Base-by-base conservation (phyloP, 1,140 invertebrate genomes). In the Manduca sexta region DNA sequence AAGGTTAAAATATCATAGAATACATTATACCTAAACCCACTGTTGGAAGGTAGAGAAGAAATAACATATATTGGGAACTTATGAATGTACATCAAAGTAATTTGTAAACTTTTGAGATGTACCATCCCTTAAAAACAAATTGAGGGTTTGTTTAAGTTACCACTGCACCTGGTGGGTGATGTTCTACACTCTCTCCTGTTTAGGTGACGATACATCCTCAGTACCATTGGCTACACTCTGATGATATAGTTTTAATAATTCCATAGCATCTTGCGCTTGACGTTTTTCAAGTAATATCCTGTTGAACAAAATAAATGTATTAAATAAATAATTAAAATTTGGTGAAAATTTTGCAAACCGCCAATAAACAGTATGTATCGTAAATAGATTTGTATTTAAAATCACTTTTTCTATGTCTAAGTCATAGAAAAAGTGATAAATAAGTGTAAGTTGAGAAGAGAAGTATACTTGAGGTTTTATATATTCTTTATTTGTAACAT, bases 181-280 rank as follows among this genome's bases (percentile, higher is more conserved):
- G n/a, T 35, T 56, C 55, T 83, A 84, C 15, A 85, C 79, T 67
- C 77, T 64, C 55, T 87, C 84, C 59, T 86, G 82, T 49, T 69
- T 86, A 48, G 81, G 63, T 16, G 83, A 62, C 29, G 82, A 76
- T 7, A 86, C 67, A 69, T 87, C 84, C 56, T 86, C 84, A 15
- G 69, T 74, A 6, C 84, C 86, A 60, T 87, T 87, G 21, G 84
- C 62, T 41, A 87, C 84, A 80, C 84, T 87, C 47, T 87, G 82
- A 67, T 87, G 86, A 45, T 87, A 87, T 11, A 90, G 56, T 57
- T 89, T 90, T 56, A 95, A 80, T 64, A 95, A 86, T 80, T 93
- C 92, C 88, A 95, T 89, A 14, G 93, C 93, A 83, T 94, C 93
- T 73, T 94, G 92, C 17, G 93, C 93, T 85, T 94, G 92, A 37